Conservation (phyloP, 2,797 vertebrate species). For the Pitangus sulphuratus region DNA sequence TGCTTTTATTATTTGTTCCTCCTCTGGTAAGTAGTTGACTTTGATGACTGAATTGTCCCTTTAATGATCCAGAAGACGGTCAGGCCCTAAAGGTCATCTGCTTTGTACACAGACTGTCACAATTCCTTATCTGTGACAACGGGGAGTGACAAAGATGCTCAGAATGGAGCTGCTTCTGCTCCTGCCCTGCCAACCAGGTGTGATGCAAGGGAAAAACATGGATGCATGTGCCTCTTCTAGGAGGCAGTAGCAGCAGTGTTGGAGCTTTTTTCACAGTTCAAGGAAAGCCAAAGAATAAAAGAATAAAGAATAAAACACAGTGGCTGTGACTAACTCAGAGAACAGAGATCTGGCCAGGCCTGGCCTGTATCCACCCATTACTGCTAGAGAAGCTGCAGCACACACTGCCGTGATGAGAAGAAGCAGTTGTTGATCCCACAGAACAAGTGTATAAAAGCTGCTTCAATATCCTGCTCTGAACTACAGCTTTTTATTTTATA, state of each 20-base stretch:
- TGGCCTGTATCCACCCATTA: not conserved
- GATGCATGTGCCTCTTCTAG: not conserved
- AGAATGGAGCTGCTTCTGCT: not conserved
- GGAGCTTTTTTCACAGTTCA: not conserved
- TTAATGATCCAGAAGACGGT: not conserved
- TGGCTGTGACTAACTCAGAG: not conserved
- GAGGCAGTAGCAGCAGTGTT: not conserved
- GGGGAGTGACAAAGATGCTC: not conserved
- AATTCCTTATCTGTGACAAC: rapidly evolving
- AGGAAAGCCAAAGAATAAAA: not conserved
- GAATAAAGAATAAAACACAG: not conserved
- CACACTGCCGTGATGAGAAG: not conserved
- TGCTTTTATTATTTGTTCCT: not conserved
- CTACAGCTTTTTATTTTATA: not conserved
- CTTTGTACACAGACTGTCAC: not conserved
- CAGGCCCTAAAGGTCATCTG: not conserved
- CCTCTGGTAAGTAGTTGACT: not conserved
- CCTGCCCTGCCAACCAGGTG: not conserved
- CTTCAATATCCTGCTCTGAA: not conserved
- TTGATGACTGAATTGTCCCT: not conserved
- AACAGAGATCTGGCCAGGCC: not conserved
- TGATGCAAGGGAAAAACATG: not conserved
- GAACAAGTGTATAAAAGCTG: not conserved
- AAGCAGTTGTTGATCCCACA: not conserved
- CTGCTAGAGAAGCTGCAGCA: not conserved